These are phyloP conservation scores for Burhinus oedicnemus DNA, from an alignment of 2,113 vertebrate genomes.

Conservation along the genomic window DNA sequence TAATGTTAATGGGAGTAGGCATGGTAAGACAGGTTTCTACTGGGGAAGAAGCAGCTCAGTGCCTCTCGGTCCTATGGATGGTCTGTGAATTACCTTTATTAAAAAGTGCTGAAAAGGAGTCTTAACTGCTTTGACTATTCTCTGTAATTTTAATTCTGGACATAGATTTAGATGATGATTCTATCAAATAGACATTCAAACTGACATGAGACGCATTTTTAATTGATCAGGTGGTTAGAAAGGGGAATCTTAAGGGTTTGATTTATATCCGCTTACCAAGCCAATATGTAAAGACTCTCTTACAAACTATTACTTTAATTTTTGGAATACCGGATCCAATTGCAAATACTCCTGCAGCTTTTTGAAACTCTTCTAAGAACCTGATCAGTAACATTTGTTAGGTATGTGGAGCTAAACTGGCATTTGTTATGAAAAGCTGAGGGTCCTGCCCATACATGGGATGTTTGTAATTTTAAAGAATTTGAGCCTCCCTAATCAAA, in stretches of 20 bases:
- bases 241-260: background rate
- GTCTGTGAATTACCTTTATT: background rate
- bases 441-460: background rate
- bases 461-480: background rate
- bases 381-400: background rate
- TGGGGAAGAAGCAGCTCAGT: background rate
- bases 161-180: background rate
- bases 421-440: background rate
- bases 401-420: background rate
- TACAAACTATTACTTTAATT: background rate
- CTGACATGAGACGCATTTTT: background rate
- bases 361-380: background rate
- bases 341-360: background rate
- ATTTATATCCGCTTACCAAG: background rate
- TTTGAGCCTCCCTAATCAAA: background rate
- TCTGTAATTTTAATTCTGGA: background rate
- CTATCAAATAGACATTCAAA: background rate
- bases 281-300: background rate
- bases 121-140: background rate
- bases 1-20: background rate
- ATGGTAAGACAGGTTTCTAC: background rate
- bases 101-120: background rate
- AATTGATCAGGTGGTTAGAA: background rate
- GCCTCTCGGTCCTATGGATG: accelerated
- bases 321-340: background rate